Evolutionary conservation across 2,113 vertebrate genomes (phyloP), one percentile per base, ranked within the genome.

Genomic region (Barnardius zonarius): DNA sequence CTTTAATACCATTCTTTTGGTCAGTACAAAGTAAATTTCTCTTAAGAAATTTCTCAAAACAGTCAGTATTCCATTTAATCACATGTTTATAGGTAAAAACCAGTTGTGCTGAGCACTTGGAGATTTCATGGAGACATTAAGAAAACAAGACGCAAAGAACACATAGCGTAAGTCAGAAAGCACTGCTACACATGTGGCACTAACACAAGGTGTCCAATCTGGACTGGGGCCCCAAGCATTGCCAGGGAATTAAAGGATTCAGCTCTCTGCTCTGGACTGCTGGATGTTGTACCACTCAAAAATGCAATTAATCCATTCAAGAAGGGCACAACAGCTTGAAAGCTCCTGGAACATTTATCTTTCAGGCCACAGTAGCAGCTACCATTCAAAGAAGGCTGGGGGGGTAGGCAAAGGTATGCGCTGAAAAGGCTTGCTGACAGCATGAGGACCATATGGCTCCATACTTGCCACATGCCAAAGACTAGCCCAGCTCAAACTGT

Each of bases 381-480:
- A 90, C 76, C 66, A 83, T 39, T 62, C 62, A 68, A 20, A 76
- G 44, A 30, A 43, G 28, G 55, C 61, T 54, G 35, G 35, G 28
- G 17, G 37, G 37, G 37, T 23, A 63, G 55, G 63, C 64, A 80
- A 81, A 77, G 68, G 80, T 78, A 84, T 62, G 80, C 35, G 41
- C 80, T 54, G 83, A 84, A 94, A 92, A 94, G 80, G 76, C 33
- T 73, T 76, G 80, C 81, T 93, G 95, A 91, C 91, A 92, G 83
- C 74, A 74, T 5, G 3, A 25, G 46, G 83, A 57, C 88, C 92
- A 82, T 76, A 89, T 87, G 90, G 86, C 39, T 90, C 66, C 20
- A 6, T n/a, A 23, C 27, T 82, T 88, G 69, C 52, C 74, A 70
- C 49, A 19, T 82, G 88, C 66, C 88, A 79, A 87, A 69, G 80